phyloP scores from a whole-genome alignment of 2,113 vertebrate genomes.

The Daboia siamensis region DNA sequence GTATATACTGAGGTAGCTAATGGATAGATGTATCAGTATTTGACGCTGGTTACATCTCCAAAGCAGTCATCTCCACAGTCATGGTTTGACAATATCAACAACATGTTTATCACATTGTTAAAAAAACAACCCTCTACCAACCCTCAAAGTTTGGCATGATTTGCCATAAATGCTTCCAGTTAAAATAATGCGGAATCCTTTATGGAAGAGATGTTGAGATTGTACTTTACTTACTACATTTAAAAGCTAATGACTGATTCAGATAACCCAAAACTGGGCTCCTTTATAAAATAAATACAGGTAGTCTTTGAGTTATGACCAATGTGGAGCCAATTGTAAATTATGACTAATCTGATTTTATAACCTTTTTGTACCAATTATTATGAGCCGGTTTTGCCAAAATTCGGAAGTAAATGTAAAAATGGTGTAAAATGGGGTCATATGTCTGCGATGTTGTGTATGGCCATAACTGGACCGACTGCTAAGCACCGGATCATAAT shows the following conservation, averaged over 20 bases:
- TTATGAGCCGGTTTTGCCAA: too few species aligned
- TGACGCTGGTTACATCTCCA: not conserved
- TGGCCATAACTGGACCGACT: too few species aligned
- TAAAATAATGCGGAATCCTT: not conserved
- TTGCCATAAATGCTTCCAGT: not conserved
- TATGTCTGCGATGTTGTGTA: too few species aligned
- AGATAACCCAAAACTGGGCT: not conserved
- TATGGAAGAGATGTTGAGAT: not conserved
- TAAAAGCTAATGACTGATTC: not conserved
- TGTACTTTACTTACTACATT: not conserved
- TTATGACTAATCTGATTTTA: not conserved
- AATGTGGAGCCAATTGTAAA: not conserved
- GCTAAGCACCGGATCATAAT: too few species aligned
- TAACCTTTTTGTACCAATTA: not conserved
- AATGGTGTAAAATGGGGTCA: too few species aligned
- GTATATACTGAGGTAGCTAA: not conserved
- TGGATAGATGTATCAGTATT: not conserved
- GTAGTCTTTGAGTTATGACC: not conserved
- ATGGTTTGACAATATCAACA: not conserved
- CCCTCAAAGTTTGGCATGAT: not conserved
- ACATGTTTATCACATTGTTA: not conserved
- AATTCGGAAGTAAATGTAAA: too few species aligned
- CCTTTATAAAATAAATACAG: not conserved
- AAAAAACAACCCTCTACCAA: not conserved
- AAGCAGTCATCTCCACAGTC: not conserved